Percentiles rank a stretch among this genome's conserved stretches.
phyloP scores from a whole-genome alignment of 2,888 invertebrate species.

The Serripes groenlandicus region DNA sequence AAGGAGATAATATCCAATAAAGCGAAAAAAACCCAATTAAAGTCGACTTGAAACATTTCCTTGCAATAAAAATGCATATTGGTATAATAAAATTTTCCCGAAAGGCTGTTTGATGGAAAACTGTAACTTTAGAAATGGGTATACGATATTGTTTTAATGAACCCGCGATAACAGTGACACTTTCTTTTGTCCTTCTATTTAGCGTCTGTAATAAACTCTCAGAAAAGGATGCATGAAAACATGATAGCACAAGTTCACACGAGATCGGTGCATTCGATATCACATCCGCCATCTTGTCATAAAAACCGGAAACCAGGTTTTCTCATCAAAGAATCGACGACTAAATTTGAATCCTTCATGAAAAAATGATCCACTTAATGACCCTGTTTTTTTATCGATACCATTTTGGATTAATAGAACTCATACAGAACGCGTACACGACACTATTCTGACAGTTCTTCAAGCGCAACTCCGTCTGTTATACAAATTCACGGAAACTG shows the following conservation, averaged over 20 bases:
- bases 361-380: no score
- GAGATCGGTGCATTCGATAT: neutral
- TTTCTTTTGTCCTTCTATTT: neutral
- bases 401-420: no score
- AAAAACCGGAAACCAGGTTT: conserved; percentile 16
- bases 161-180: neutral
- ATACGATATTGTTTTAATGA: neutral
- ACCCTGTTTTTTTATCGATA: no score
- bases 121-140: conserved; percentile 1
- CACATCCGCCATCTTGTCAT: conserved; percentile 14
- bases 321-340: conserved; percentile 20
- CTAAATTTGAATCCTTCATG: no score
- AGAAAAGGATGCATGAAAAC: neutral
- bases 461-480: no score
- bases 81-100: neutral
- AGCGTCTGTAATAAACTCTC: neutral
- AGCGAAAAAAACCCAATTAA: neutral
- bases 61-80: conserved; percentile 16
- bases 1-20: conserved; percentile 6
- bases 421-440: no score
- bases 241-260: neutral
- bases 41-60: conserved; percentile 5
- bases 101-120: conserved; percentile 2
- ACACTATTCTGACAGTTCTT: no score
- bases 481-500: no score